Evolutionary conservation across 1,140 invertebrate genomes (phyloP).

Genomic region (Heliconius congener): DNA sequence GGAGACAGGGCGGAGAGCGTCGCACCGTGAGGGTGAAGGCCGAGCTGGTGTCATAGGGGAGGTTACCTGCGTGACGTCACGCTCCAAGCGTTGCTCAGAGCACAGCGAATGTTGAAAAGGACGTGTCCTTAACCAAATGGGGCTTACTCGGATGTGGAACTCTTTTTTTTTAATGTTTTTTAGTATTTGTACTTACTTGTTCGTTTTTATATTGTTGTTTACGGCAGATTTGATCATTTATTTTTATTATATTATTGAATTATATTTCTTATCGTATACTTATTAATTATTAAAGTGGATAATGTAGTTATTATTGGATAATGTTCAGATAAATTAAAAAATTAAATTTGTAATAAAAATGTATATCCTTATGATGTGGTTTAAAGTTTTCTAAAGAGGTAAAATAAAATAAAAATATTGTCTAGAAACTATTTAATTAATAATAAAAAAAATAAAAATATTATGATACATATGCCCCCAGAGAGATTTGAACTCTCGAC

Average conservation of each 20-base stretch:
- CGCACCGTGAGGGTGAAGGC: slow-evolving; percentile 59
- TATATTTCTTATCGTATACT: no score
- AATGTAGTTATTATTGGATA: no score
- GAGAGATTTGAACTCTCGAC: slow-evolving; percentile 58
- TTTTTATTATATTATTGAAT: no score
- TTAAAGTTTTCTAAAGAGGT: no score
- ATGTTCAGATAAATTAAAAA: no score
- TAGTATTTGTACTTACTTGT: no score
- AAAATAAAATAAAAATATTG: background rate
- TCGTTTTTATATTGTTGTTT: no score
- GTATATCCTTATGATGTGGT: no score
- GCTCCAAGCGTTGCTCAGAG: slow-evolving; percentile 75
- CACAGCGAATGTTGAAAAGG: slow-evolving; percentile 67
- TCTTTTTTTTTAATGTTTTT: slow-evolving; percentile 39
- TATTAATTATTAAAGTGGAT: no score
- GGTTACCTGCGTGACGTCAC: slow-evolving; percentile 56
- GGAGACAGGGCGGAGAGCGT: slow-evolving; percentile 76
- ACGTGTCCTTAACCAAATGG: slow-evolving; percentile 70
- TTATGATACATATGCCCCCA: slow-evolving; percentile 16
- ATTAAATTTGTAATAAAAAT: no score
- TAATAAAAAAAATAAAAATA: background rate
- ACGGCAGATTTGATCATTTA: no score
- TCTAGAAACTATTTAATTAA: background rate
- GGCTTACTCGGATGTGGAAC: slow-evolving; percentile 74
- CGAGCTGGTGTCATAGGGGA: slow-evolving; percentile 61